These are phyloP conservation scores for Actias luna DNA, from an alignment of 2,888 invertebrate genomes.

Conservation along the genomic window DNA sequence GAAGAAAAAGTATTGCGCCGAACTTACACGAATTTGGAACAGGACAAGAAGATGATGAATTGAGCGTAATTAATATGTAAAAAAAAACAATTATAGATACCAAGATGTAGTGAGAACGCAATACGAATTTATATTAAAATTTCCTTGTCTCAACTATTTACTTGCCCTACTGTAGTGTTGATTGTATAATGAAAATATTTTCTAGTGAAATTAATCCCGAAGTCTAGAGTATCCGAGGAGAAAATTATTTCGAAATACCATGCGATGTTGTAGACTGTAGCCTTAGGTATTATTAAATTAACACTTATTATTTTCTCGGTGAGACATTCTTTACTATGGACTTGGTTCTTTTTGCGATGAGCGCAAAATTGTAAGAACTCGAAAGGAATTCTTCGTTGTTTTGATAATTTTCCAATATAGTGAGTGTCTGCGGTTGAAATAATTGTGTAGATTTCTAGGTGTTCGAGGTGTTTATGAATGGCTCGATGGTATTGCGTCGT, in stretches of 20 bases:
- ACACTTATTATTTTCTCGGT: neutral
- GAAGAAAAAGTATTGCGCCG: too few relatives aligned
- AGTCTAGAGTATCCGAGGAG: neutral
- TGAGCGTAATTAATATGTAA: too few relatives aligned
- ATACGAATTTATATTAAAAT: too few relatives aligned
- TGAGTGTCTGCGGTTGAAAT: neutral
- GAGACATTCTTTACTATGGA: neutral
- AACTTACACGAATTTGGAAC: too few relatives aligned
- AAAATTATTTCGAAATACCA: neutral
- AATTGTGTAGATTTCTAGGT: neutral
- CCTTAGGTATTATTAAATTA: neutral
- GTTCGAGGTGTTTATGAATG: neutral
- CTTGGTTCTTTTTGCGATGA: neutral
- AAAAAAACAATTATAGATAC: too few relatives aligned
- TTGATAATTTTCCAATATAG: neutral
- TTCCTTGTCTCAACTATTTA: neutral
- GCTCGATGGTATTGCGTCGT: too few relatives aligned
- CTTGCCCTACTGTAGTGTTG: too few relatives aligned
- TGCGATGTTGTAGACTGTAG: neutral
- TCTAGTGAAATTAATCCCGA: neutral
- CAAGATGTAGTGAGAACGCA: too few relatives aligned
- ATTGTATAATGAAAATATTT: neutral
- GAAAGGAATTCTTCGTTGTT: neutral
- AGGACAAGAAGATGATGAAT: too few relatives aligned
- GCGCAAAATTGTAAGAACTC: neutral